A percentile compares a stretch with the other conserved stretches of the same genome.
Conservation (phyloP, 2,888 invertebrate species). For the Zaprionus obscuricornis region DNA sequence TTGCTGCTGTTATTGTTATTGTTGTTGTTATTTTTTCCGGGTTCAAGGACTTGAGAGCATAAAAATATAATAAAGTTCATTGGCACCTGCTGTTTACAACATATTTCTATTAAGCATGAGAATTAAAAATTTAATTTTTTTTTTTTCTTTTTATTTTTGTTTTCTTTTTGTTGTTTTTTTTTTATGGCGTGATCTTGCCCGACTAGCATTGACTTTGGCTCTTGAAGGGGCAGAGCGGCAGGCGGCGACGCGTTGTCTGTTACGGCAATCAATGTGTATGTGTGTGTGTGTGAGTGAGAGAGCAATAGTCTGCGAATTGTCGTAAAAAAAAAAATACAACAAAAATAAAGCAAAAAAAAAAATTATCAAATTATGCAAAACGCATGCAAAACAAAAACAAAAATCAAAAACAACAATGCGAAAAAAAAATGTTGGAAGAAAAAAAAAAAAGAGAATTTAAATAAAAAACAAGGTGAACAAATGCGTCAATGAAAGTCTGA, state of each 20-base stretch:
- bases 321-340: constrained; percentile 44
- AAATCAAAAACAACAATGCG: constrained; percentile 6
- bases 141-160: constrained; percentile 19
- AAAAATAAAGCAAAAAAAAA: no score
- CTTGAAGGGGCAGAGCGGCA: background rate
- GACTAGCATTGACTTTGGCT: no score
- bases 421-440: constrained; percentile 31
- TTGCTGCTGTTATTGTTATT: constrained; percentile 13
- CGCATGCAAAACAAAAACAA: constrained; percentile 45
- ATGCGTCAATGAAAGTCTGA: constrained; percentile 74
- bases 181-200: constrained; percentile 32
- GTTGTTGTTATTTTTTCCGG: constrained; percentile 43
- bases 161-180: constrained; percentile 2
- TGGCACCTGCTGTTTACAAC: constrained; percentile 74
- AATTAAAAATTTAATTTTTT: constrained; percentile 35
- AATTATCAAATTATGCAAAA: constrained; percentile 65
- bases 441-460: constrained; percentile 42
- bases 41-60: constrained; percentile 66
- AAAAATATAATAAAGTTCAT: constrained; percentile 66
- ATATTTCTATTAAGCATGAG: constrained; percentile 57
- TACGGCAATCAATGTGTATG: no score
- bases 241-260: constrained; percentile 44
- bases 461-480: constrained; percentile 73
- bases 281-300: no score
- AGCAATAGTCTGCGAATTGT: no score